These are phyloP conservation scores for Piprites chloris DNA, from an alignment of 2,113 vertebrate species.

Conservation along the genomic window DNA sequence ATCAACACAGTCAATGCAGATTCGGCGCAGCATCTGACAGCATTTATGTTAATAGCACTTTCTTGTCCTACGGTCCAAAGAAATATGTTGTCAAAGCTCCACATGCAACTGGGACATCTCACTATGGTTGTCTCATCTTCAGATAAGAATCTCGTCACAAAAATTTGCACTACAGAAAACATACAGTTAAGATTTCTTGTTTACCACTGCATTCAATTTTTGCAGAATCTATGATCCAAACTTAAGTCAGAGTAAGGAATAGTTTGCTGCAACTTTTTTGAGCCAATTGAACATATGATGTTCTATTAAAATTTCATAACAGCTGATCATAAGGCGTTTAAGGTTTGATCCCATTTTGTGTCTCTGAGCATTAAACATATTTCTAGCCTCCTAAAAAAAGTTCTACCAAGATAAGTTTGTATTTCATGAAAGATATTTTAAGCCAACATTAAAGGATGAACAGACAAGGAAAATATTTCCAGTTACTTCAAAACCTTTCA, in stretches of 20 bases:
- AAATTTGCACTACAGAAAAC: neutral
- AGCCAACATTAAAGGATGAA: neutral
- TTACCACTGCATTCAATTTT: neutral
- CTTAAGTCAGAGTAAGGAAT: neutral
- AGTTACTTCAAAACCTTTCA: neutral
- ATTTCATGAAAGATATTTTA: neutral
- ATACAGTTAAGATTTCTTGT: neutral
- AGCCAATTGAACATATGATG: neutral
- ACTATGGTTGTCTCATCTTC: neutral
- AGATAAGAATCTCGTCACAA: neutral
- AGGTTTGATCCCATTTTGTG: neutral
- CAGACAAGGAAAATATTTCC: neutral
- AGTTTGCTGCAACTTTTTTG: neutral
- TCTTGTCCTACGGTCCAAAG: neutral
- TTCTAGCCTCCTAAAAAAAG: neutral
- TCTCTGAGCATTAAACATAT: neutral
- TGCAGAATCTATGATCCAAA: neutral
- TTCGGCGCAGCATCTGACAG: slow-evolving; percentile 22
- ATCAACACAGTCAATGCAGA: neutral
- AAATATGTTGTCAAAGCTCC: slow-evolving; percentile 26
- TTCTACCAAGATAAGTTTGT: neutral
- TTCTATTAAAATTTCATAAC: neutral
- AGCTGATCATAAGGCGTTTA: neutral
- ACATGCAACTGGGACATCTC: neutral
- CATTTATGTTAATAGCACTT: slow-evolving; percentile 27